These are phyloP conservation scores for Potamilus streckersoni DNA, from an alignment of 1,140 invertebrate genomes.

Conservation along the genomic window DNA sequence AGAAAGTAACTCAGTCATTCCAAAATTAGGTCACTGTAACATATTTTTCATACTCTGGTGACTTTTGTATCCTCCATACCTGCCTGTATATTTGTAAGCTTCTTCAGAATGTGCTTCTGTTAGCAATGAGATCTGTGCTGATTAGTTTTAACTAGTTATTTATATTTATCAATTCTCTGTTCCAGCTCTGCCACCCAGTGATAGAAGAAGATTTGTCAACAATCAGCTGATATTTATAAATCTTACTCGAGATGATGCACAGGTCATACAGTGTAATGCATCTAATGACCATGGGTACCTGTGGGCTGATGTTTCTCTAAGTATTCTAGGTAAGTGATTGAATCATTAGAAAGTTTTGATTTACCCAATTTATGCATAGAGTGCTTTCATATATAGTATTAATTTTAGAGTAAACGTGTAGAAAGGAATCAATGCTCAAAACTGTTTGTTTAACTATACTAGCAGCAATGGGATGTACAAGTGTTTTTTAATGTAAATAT, in stretches of 20 bases:
- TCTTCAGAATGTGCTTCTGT: neutral
- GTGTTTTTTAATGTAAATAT: too few relatives aligned
- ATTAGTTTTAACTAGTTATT: neutral
- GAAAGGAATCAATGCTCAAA: too few relatives aligned
- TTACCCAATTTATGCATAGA: neutral
- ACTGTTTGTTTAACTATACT: too few relatives aligned
- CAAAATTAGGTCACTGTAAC: too few relatives aligned
- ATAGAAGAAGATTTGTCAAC: neutral
- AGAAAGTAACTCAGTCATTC: too few relatives aligned
- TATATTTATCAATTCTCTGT: neutral
- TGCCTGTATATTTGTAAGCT: too few relatives aligned
- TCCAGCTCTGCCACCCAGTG: neutral
- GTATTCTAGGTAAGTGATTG: conserved; percentile 82
- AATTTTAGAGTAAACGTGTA: neutral
- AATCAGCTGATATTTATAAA: conserved; percentile 75
- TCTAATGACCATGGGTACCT: conserved; percentile 97
- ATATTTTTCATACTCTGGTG: too few relatives aligned
- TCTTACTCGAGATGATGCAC: conserved; percentile 89
- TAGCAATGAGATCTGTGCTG: neutral
- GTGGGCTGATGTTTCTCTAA: conserved; percentile 97
- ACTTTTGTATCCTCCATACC: too few relatives aligned
- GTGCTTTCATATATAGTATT: neutral
- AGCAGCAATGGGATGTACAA: too few relatives aligned
- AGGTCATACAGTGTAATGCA: conserved; percentile 98
- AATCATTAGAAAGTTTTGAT: neutral